Evolutionary conservation across 1,140 invertebrate genomes (phyloP).

Genomic region (Hyphantria cunea): DNA sequence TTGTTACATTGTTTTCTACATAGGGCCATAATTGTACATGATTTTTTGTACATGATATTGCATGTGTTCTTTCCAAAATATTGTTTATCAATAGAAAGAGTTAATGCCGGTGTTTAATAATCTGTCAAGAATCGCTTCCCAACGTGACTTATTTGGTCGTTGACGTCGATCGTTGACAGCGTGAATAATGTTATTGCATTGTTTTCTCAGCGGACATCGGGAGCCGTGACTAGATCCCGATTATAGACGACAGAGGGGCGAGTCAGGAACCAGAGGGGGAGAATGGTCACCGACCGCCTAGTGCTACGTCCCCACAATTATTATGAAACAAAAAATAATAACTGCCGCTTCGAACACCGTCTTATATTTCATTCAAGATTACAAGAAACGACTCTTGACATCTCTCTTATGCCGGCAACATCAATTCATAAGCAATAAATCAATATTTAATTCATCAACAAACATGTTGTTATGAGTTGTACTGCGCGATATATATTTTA

Average conservation of each 20-base stretch:
- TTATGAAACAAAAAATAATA: slow-evolving; percentile 49
- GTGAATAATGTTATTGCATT: slow-evolving; percentile 54
- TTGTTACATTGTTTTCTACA: no score
- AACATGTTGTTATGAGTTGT: no score
- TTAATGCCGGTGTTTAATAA: slow-evolving; percentile 50
- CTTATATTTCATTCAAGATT: slow-evolving; percentile 42
- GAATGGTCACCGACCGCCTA: slow-evolving; percentile 48
- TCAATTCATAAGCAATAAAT: no score
- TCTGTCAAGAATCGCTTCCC: slow-evolving; percentile 45
- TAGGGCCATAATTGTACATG: no score
- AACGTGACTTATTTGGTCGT: slow-evolving; percentile 48
- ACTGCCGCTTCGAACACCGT: slow-evolving; percentile 41
- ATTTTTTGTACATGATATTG: no score
- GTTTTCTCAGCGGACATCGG: slow-evolving; percentile 44
- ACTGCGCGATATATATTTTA: no score
- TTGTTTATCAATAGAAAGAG: slow-evolving; percentile 12
- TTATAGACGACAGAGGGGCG: not conserved
- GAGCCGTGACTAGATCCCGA: slow-evolving; percentile 43
- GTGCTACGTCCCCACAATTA: slow-evolving; percentile 60
- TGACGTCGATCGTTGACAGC: slow-evolving; percentile 49
- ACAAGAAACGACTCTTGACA: slow-evolving; percentile 45
- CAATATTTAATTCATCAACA: no score
- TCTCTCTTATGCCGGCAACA: slow-evolving; percentile 8
- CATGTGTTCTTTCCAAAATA: no score
- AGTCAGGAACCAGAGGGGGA: slow-evolving; percentile 12